Conservation (phyloP, 2,797 vertebrate species). For the Crenichthys baileyi region DNA sequence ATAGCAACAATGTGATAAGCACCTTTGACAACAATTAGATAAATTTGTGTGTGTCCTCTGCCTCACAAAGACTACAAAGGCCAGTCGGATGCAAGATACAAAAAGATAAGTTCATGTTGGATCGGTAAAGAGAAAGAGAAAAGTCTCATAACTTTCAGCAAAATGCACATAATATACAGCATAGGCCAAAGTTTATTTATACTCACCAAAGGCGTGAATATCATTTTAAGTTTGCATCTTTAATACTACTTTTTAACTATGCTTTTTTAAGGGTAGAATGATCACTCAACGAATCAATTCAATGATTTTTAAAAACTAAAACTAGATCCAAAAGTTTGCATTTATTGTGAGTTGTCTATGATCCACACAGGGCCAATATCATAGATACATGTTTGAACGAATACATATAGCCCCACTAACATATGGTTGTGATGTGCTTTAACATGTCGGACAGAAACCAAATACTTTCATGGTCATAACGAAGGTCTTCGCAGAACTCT, state of each 20-base stretch:
- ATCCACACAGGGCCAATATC: too few relatives aligned
- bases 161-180: background rate
- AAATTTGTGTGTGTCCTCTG: conserved; percentile 53
- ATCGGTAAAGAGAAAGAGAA: background rate
- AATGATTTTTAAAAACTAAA: background rate
- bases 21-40: conserved; percentile 64
- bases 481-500: too few relatives aligned
- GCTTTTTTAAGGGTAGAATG: background rate
- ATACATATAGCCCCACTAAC: too few relatives aligned
- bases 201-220: background rate
- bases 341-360: background rate
- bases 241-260: background rate
- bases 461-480: too few relatives aligned
- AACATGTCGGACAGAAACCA: too few relatives aligned
- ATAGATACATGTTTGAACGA: too few relatives aligned
- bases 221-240: background rate
- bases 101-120: background rate
- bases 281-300: background rate
- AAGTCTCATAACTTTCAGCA: background rate
- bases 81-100: background rate
- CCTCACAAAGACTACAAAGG: conserved; percentile 32
- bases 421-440: too few relatives aligned
- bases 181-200: background rate
- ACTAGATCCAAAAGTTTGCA: background rate
- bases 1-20: conserved; percentile 63